phyloP scores from a whole-genome alignment of 2,797 vertebrate genomes.

The Protosalanx chinensis region DNA sequence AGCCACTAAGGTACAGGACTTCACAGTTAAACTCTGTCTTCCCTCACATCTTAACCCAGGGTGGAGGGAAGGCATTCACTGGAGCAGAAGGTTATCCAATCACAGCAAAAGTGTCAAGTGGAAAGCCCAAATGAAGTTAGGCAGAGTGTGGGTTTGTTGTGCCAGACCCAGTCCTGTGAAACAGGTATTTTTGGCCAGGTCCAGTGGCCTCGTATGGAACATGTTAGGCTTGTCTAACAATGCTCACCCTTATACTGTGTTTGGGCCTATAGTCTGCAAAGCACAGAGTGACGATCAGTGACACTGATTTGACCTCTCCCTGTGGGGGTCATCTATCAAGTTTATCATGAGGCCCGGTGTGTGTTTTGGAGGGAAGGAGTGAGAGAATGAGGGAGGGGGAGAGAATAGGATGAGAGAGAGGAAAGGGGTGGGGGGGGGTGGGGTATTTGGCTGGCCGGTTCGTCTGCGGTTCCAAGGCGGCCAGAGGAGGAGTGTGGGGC shows the following conservation, averaged over 20 bases:
- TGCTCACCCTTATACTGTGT: slow-evolving; percentile 16
- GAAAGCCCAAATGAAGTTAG: slow-evolving; percentile 16
- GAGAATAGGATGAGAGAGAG: background rate
- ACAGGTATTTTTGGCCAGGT: slow-evolving; percentile 7
- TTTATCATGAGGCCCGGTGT: background rate
- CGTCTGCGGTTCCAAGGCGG: slow-evolving; percentile 56
- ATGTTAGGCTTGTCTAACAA: slow-evolving; percentile 23
- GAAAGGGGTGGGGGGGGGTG: background rate
- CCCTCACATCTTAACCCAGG: background rate
- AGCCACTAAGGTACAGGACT: no score
- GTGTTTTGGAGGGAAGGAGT: background rate
- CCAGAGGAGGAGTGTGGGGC: slow-evolving; percentile 32
- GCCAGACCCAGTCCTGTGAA: slow-evolving; percentile 14
- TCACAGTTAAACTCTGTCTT: no score
- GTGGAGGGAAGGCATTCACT: background rate
- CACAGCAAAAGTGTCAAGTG: slow-evolving; percentile 19
- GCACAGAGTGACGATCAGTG: background rate
- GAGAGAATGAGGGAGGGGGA: background rate
- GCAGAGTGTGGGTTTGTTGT: slow-evolving; percentile 3
- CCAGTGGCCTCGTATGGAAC: slow-evolving; percentile 30
- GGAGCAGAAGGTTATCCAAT: slow-evolving; percentile 21
- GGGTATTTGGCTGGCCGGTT: slow-evolving; percentile 37
- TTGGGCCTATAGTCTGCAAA: background rate
- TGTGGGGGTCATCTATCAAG: slow-evolving; percentile 7
- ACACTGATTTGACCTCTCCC: slow-evolving; percentile 4